phyloP scores from a whole-genome alignment of 1,140 invertebrate genomes.

The Potamilus streckersoni region DNA sequence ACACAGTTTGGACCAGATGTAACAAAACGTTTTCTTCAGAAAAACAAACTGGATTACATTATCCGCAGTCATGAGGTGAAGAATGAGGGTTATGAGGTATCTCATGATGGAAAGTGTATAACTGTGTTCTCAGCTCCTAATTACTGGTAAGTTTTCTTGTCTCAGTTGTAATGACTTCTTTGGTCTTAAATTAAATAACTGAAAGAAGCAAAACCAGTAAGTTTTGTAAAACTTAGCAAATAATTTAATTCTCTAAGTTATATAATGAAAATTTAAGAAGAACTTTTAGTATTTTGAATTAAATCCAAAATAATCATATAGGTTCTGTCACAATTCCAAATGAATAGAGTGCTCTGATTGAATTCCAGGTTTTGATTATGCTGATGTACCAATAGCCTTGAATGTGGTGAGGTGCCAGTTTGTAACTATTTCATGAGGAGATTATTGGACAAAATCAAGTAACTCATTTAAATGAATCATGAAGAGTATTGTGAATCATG shows the following conservation, averaged over 20 bases:
- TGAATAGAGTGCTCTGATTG: no score
- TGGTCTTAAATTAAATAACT: no score
- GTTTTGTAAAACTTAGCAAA: no score
- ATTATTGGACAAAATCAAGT: background rate
- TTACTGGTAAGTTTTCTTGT: slow-evolving; percentile 83
- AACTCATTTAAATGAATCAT: background rate
- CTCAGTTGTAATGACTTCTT: background rate
- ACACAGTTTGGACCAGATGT: slow-evolving; percentile 99
- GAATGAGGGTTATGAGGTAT: slow-evolving; percentile 93
- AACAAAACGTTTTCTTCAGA: slow-evolving; percentile 85
- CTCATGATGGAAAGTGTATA: slow-evolving; percentile 82
- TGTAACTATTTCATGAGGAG: background rate
- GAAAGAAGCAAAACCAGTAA: no score
- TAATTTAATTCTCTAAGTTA: no score
- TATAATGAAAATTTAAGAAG: no score
- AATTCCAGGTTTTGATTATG: no score
- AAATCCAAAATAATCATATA: no score
- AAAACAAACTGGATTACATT: slow-evolving; percentile 92
- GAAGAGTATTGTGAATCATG: background rate
- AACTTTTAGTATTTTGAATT: no score
- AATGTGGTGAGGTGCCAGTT: no score
- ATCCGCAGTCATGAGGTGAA: slow-evolving; percentile 99
- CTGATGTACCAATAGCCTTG: no score
- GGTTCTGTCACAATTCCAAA: no score
- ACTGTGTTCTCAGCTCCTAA: slow-evolving; percentile 89